Base-by-base conservation (phyloP, 1,140 invertebrate genomes). In the Eupristina koningsbergeri region DNA sequence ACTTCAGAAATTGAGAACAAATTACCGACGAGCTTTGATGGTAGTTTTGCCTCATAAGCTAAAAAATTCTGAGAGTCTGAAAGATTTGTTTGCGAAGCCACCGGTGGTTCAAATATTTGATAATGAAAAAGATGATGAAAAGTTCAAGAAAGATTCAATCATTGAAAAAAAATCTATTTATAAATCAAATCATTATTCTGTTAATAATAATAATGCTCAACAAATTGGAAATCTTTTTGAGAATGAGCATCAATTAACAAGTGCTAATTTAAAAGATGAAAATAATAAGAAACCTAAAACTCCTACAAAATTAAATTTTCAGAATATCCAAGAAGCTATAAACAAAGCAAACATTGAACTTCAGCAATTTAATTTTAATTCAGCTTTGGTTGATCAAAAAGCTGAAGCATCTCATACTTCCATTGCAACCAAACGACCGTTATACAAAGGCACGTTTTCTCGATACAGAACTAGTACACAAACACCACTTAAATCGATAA, bases 11-110 rank as follows among this genome's bases (percentile, higher is more conserved):
- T 89, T 92, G 3, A 90, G 89, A 53, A 90, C 92, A 34, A 90
- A 94, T 78, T 93, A 94, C 80, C 91, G 93, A 87, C 90, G 93
- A 85, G 91, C 93, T 9, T 79, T 94, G 0, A 94, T 94, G 93
- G 90, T 94, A 0, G 94, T 94, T 0, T 88, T 94, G 78, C 94
- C 94, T 0, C 93, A 93, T 73, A 93, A 92, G 17, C 88, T 91
- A 0, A 89, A 89, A 47, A 90, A 94, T 80, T 88, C 91, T 0
- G 90, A 90, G 17, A 91, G 90, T 77, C 86, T 94, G 7, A 91
- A 93, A 63, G 93, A 94, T 31, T 88, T 94, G 0, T 94, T 92
- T 85, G 93, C 93, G 6, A 94, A 93, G 86, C 89, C 92, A 7
- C 93, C 94, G 0, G 87, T 94, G 31, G 91, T 93, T 0, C 90